Conservation (phyloP, 1,140 invertebrate species). For the Leptopilina boulardi region DNA sequence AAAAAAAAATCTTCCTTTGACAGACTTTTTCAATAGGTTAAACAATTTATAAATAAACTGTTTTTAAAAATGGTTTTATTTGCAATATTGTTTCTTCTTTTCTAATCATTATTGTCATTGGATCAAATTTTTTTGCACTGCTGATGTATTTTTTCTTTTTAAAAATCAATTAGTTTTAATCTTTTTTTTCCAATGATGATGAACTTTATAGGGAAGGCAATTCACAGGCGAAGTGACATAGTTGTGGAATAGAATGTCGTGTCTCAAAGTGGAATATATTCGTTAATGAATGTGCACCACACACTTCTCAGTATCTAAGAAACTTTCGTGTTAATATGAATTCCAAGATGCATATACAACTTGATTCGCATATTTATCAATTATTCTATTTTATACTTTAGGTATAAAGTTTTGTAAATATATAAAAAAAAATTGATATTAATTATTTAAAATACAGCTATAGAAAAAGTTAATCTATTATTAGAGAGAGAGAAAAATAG, state of each 20-base stretch:
- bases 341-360: background rate
- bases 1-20: background rate
- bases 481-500: background rate
- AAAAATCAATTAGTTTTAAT: no score
- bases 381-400: background rate
- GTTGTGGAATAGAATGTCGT: constrained; percentile 25
- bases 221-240: constrained; percentile 2
- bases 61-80: no score
- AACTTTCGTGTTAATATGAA: constrained; percentile 21
- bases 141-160: no score
- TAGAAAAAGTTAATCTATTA: background rate
- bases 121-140: no score
- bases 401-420: background rate
- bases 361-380: background rate
- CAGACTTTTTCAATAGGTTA: no score
- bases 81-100: no score
- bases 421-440: background rate
- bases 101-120: no score
- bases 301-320: background rate
- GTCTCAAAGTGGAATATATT: constrained; percentile 12
- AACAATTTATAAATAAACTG: no score
- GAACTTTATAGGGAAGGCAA: constrained; percentile 6
- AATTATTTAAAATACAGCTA: no score
- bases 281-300: background rate
- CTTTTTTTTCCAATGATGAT: background rate